These are phyloP conservation scores for Elgaria multicarinata DNA, from an alignment of 2,113 vertebrate species.

Conservation along the genomic window DNA sequence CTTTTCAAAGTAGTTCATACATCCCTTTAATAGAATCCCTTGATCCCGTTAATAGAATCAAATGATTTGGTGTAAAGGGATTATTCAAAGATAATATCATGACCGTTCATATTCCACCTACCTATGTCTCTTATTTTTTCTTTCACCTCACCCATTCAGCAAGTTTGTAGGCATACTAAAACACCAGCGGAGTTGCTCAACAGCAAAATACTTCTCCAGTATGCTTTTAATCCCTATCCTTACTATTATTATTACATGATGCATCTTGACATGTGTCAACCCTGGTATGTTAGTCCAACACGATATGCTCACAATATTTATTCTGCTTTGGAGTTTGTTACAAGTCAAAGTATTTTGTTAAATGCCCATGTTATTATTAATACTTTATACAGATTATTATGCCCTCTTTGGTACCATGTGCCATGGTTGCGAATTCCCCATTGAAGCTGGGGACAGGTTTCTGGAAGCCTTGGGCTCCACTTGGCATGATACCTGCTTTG, in stretches of 20 bases:
- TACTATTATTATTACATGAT: neutral
- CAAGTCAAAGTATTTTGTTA: neutral
- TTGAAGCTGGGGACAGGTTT: conserved; percentile 97
- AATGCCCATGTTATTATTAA: conserved; percentile 4
- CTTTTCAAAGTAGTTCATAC: neutral
- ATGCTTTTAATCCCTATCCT: neutral
- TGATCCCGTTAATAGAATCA: neutral
- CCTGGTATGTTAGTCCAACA: neutral
- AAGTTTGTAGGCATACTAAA: neutral
- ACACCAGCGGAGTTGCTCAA: neutral
- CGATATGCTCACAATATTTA: neutral
- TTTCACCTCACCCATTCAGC: neutral
- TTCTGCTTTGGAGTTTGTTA: neutral
- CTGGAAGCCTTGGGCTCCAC: conserved; percentile 92
- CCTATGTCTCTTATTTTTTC: neutral
- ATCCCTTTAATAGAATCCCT: neutral
- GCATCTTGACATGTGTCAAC: neutral
- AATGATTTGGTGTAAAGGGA: neutral
- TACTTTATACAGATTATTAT: conserved; percentile 87
- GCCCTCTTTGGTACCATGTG: conserved; percentile 92
- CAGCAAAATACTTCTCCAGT: neutral
- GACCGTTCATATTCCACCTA: neutral
- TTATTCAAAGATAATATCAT: neutral
- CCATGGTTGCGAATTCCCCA: conserved; percentile 95
- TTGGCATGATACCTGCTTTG: conserved; percentile 99